A percentile compares a stretch with the other conserved stretches of the same genome.
Conservation (phyloP, 2,113 vertebrate species). For the Caretta caretta region DNA sequence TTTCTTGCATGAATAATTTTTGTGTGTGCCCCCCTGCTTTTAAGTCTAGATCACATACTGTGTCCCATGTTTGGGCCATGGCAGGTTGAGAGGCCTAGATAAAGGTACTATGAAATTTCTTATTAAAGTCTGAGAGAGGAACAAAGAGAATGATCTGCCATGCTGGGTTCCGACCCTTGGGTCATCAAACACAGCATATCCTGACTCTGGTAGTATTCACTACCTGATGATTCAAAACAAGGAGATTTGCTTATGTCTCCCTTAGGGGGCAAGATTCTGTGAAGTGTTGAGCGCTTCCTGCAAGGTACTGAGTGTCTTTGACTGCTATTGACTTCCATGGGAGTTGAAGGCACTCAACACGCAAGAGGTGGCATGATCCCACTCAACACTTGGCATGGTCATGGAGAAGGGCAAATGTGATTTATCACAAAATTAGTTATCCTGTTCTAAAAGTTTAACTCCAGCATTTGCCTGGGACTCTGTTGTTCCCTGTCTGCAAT, state of each 20-base stretch:
- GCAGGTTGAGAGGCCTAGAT: not conserved
- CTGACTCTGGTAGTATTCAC: not conserved
- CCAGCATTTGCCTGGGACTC: not conserved
- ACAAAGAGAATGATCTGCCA: not conserved
- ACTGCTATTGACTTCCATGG: not conserved
- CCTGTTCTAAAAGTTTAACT: not conserved
- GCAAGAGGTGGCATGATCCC: not conserved
- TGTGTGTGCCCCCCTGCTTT: not conserved
- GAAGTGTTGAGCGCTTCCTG: not conserved
- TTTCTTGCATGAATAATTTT: not conserved
- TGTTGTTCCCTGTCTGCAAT: not conserved
- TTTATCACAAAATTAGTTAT: fast-evolving
- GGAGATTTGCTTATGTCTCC: not conserved
- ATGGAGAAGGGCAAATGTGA: not conserved
- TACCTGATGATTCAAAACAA: not conserved
- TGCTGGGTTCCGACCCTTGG: not conserved
- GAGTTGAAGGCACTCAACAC: not conserved
- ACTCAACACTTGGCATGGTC: not conserved
- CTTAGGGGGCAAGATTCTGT: not conserved
- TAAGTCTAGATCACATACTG: not conserved
- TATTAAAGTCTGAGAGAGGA: not conserved
- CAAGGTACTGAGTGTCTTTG: not conserved
- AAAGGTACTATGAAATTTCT: not conserved
- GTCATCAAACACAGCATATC: fast-evolving
- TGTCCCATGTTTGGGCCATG: not conserved